These are phyloP conservation scores for Lasioglossum leucozonium DNA, from an alignment of 2,888 invertebrate species.

Conservation along the genomic window DNA sequence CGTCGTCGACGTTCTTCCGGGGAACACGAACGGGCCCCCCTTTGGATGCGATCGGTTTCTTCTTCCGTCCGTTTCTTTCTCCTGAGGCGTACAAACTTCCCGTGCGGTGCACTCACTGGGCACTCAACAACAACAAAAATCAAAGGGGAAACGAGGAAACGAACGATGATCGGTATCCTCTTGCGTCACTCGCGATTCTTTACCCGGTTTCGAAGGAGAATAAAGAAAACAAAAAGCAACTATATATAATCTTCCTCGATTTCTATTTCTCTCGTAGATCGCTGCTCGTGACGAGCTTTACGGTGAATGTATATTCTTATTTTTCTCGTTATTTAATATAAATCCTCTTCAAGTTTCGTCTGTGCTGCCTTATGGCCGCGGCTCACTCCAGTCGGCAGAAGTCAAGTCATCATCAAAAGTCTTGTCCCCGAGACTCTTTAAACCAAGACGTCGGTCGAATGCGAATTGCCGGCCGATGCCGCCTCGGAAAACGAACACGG, in stretches of 20 bases:
- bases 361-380: conserved; percentile 80
- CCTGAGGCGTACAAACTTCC: conserved; percentile 30
- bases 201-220: conserved; percentile 21
- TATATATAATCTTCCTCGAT: conserved; percentile 2
- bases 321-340: conserved; percentile 18
- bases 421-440: conserved; percentile 84
- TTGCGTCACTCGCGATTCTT: conserved; percentile 55
- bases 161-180: conserved; percentile 26
- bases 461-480: conserved; percentile 88
- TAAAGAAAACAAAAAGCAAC: neutral
- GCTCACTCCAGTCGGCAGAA: conserved; percentile 88
- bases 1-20: conserved; percentile 30
- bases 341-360: conserved; percentile 42
- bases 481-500: conserved; percentile 69
- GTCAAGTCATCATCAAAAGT: conserved; percentile 91
- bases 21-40: conserved; percentile 31
- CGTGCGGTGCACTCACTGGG: conserved; percentile 48
- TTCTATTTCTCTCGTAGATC: conserved; percentile 39
- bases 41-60: neutral
- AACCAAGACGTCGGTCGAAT: conserved; percentile 97
- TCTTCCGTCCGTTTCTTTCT: conserved; percentile 4
- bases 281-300: neutral
- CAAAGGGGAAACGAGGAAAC: neutral
- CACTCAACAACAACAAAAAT: conserved; percentile 58
- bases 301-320: conserved; percentile 23